Evolutionary conservation across 1,140 invertebrate species (phyloP).

Genomic region (Zaprionus gabonicus): DNA sequence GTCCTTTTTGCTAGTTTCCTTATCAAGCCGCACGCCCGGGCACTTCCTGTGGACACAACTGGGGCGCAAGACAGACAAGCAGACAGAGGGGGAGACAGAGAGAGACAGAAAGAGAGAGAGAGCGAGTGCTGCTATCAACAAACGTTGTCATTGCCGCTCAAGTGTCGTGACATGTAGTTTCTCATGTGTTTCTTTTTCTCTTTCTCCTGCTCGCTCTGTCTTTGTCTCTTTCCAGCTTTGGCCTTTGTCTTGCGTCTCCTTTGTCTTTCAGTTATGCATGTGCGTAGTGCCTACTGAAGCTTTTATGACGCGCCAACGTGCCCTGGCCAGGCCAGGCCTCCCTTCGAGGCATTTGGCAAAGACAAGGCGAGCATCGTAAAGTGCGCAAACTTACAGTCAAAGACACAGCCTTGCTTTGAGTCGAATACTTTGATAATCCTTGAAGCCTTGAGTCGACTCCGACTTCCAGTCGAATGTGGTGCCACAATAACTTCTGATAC

Average conservation of each 20-base stretch:
- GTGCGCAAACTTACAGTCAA: conserved; percentile 71
- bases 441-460: conserved; percentile 41
- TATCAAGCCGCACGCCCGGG: conserved; percentile 46
- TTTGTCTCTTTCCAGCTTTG: conserved; percentile 4
- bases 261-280: conserved; percentile 79
- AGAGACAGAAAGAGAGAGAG: neutral
- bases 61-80: no score
- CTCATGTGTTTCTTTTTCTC: conserved; percentile 23
- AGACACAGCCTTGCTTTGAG: conserved; percentile 18
- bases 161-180: conserved; percentile 52
- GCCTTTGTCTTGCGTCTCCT: conserved; percentile 67
- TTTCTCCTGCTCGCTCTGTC: neutral
- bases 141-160: conserved; percentile 55
- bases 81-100: neutral
- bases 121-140: conserved; percentile 42
- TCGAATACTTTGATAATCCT: conserved; percentile 78
- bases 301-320: conserved; percentile 65
- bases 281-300: conserved; percentile 50
- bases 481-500: conserved; percentile 74
- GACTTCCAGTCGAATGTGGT: conserved; percentile 27
- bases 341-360: conserved; percentile 58
- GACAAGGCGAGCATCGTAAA: conserved; percentile 60
- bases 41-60: conserved; percentile 34
- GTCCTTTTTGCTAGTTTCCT: conserved; percentile 44
- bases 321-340: conserved; percentile 26